Percentiles rank a stretch among this genome's conserved stretches.
These are phyloP conservation scores for Psephotus haematonotus DNA, from an alignment of 2,113 vertebrate genomes.

Conservation along the genomic window DNA sequence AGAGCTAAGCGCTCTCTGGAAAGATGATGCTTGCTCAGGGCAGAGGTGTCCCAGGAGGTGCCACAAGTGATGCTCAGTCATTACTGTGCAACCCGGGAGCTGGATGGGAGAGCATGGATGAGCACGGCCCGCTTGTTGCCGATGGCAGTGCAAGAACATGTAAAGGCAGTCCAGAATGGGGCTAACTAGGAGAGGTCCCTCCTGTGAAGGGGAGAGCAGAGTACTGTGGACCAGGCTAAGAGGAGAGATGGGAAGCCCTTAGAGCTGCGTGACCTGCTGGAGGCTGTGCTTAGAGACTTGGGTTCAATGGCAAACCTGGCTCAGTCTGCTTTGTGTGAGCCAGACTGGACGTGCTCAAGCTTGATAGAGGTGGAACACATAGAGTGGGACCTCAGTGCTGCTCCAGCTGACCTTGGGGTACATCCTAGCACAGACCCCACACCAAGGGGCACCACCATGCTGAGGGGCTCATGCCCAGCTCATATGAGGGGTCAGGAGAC, in stretches of 20 bases:
- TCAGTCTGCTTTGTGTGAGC: background rate
- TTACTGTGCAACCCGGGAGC: background rate
- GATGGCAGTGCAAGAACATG: background rate
- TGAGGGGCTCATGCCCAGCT: background rate
- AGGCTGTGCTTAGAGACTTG: background rate
- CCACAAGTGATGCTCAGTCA: background rate
- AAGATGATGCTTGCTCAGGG: background rate
- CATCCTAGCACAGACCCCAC: background rate
- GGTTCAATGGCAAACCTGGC: background rate
- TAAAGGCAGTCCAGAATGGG: background rate
- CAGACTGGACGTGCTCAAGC: background rate
- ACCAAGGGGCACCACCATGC: background rate
- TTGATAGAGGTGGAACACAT: background rate
- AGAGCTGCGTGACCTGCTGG: accelerated
- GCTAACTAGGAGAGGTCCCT: background rate
- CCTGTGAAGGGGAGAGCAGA: background rate
- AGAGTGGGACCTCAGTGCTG: accelerated
- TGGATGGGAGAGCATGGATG: background rate
- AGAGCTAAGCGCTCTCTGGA: background rate
- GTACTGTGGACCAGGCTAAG: background rate
- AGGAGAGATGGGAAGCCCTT: background rate
- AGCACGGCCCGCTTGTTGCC: background rate
- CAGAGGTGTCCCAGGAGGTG: background rate
- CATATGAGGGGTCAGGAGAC: accelerated
- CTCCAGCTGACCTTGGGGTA: background rate